Conservation (phyloP, 2,797 vertebrate genomes). For the Gymnodraco acuticeps region DNA sequence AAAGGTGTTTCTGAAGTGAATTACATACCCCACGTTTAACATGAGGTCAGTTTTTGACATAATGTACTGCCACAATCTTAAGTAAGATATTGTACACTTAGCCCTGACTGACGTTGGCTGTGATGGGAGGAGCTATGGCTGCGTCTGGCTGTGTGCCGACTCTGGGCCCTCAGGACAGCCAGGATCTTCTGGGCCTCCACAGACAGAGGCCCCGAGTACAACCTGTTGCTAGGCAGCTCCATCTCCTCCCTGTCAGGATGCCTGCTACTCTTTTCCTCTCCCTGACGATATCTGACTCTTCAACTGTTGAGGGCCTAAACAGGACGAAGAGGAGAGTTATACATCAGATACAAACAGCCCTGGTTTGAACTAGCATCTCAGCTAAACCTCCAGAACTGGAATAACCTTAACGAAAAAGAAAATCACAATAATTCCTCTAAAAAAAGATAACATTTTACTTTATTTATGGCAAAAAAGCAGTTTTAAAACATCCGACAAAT, state of each 20-base stretch:
- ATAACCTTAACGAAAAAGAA: not conserved
- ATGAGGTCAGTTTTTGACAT: not conserved
- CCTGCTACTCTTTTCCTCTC: slow-evolving; percentile 20
- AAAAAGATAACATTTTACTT: slow-evolving; percentile 26
- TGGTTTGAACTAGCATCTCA: slow-evolving; percentile 1
- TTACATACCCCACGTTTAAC: too few relatives aligned
- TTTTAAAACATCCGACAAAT: slow-evolving; percentile 13
- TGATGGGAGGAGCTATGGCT: slow-evolving; percentile 40
- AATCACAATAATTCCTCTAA: not conserved
- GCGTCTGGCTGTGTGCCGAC: slow-evolving; percentile 64
- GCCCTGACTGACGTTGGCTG: slow-evolving; percentile 85
- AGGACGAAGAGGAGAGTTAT: slow-evolving; percentile 37
- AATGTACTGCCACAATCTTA: not conserved
- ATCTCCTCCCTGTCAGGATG: slow-evolving; percentile 69
- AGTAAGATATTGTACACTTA: not conserved
- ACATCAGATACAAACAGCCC: slow-evolving; percentile 17
- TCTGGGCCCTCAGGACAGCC: slow-evolving; percentile 83
- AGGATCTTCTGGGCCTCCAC: slow-evolving; percentile 87
- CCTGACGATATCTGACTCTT: slow-evolving; percentile 75
- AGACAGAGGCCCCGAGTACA: slow-evolving; percentile 86
- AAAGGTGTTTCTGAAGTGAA: too few relatives aligned
- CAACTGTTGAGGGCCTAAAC: slow-evolving; percentile 26
- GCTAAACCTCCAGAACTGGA: not conserved
- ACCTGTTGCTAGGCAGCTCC: slow-evolving; percentile 75
- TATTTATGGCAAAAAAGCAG: slow-evolving; percentile 33